Base-by-base conservation (phyloP, 2,888 invertebrate genomes). In the Argynnis bischoffii region DNA sequence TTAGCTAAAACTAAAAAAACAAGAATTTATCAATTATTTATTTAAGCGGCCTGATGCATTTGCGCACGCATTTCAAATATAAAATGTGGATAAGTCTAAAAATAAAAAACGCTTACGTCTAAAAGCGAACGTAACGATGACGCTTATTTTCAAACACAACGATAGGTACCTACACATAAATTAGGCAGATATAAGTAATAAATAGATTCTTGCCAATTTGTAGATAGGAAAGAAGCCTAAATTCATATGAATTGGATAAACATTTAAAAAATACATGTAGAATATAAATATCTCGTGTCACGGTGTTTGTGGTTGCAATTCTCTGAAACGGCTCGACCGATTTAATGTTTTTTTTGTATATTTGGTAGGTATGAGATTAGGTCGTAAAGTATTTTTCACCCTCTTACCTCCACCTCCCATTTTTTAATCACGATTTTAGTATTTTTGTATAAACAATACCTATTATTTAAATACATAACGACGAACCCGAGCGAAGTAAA, bases 61-160 rank as follows among this genome's bases (percentile, higher is more conserved):
- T 64, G 50, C 56, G 56, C 55, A 51, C 31, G 21, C 46, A 51
- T 51, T 65, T 51, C 57, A 53, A 57, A 65, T 57, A 65, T 50
- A 64, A 41, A 51, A 53, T 26, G 57, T 41, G 50, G 18, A 50
- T 41, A 35, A 56, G 35, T 57, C 41, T 46, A 57, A 65, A 65
- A 65, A 57, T 64, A 57, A 59, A 13, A 65, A 41, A n/a, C n/a
- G 21, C 26, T 41, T 50, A 64, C 50, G 53, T 63, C 53, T 53
- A 4, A 21, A 8, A 15, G 41, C 18, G 11, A 16, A 61, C 61
- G 51, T 61, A 61, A 61, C 41, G 35, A 53, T 61, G 53, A 61
- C 61, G 61, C 61, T 53, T 53, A 35, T 61, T 61, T 53, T 61
- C 41, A 53, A 51, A 41, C 15, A 50, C 8, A 51, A 51, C 50